Evolutionary conservation across 1,140 invertebrate species (phyloP).

Genomic region (Arctopsyche grandis): DNA sequence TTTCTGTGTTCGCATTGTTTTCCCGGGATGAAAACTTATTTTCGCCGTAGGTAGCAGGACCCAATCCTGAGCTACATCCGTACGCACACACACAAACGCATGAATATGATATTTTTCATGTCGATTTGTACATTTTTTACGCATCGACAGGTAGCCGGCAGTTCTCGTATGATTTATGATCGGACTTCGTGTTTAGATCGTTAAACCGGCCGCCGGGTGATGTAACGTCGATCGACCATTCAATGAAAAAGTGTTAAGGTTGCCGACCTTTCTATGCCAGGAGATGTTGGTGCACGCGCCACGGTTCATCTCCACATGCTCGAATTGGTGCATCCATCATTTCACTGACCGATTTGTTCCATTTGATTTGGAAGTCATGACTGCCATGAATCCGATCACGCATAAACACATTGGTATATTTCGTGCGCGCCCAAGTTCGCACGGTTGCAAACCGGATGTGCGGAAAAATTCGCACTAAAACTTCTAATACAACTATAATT

Average conservation of each 20-base stretch:
- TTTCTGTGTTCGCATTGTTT: no score
- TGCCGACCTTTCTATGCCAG: slow-evolving; percentile 28
- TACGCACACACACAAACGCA: background rate
- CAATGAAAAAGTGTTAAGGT: slow-evolving; percentile 45
- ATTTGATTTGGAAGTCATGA: slow-evolving; percentile 1
- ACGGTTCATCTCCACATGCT: slow-evolving; percentile 3
- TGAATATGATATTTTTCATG: slow-evolving; percentile 18
- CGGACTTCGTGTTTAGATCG: slow-evolving; percentile 42
- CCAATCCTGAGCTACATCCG: background rate
- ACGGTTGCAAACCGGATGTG: no score
- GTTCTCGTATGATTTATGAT: slow-evolving; percentile 42
- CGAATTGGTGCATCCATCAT: slow-evolving; percentile 8
- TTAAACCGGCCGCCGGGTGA: slow-evolving; percentile 43
- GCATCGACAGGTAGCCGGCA: slow-evolving; percentile 45
- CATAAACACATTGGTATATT: no score
- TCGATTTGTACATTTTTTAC: slow-evolving; percentile 41
- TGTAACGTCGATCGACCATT: slow-evolving; percentile 41
- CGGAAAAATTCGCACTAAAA: no score
- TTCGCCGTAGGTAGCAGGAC: no score
- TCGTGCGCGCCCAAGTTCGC: no score
- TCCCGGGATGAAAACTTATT: no score
- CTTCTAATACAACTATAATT: no score
- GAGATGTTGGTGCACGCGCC: background rate
- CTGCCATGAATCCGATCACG: background rate
- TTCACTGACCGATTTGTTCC: background rate